Base-by-base conservation (phyloP, 2,113 vertebrate species). In the Psilopsiagon aymara region DNA sequence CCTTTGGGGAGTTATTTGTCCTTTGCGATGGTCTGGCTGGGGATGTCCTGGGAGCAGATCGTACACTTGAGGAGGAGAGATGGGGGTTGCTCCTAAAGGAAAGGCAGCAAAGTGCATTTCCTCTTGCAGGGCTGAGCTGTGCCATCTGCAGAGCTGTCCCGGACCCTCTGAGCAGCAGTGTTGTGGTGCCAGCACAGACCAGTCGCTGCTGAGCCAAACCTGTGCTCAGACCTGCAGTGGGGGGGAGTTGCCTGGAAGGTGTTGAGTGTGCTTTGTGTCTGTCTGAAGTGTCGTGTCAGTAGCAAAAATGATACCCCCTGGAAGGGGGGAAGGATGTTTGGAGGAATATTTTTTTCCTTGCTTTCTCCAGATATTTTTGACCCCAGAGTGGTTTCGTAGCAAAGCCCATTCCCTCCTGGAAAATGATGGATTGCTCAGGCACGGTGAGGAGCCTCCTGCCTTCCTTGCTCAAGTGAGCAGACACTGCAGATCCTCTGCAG, bases 281-380 rank as follows among this genome's bases (percentile, higher is more conserved):
- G 24, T 79, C 52, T 8, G 3, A 41, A n/a, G 23, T 2, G 2
- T 35, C 55, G 17, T 0, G 1, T 33, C 29, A 7, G 13, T 10
- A 19, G 35, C 84, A 52, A 25, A 55, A 21, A 9, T n/a, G 29
- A 15, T 37, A 31, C 4, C 16, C 9, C 2, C 23, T 24, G 31
- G 1, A 4, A 75, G 46, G 28, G 3, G 11, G 11, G 21, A 31
- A 25, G 44, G 31, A 15, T 67, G 13, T 31, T 39, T 51, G 20
- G 51, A 70, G 35, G 31, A 77, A 73, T 39, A 18, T 1, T 9
- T 21, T 57, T 66, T 31, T 68, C 6, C 49, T 70, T 69, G 15
- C 46, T 44, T 87, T 82, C 85, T 51, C n/a, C 27, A 59, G 86
- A 33, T 66, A 24, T 66, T 46, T 3, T 2, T 64, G 82, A 64